Evolutionary conservation across 1,140 invertebrate genomes (phyloP), one percentile per base, ranked within the genome.

Genomic region (Aricia agestis): DNA sequence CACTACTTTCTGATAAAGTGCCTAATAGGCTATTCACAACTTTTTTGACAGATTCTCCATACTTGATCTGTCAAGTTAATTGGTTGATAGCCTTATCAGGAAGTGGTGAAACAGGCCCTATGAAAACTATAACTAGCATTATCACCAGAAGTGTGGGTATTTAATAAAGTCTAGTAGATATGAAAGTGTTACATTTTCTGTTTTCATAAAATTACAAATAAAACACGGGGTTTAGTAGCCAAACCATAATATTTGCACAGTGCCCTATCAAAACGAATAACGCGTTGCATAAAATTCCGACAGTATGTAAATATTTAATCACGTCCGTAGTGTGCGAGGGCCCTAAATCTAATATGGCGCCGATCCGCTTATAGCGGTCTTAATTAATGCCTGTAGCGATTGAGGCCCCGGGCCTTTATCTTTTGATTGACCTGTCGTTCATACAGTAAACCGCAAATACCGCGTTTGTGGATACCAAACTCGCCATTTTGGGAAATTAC

Each of bases 361-460:
- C 81, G 78, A 88, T 87, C 83, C 82, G 83, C 84, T 85, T 88
- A 85, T 80, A 81, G 74, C 78, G 76, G 67, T 80, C 78, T 86
- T 87, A 89, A 89, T 89, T 87, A 87, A 86, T 79, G 82, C 82
- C 81, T 74, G 76, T 70, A 82, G 82, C 82, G 80, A 76, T 81
- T 82, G 74, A 73, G 74, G 77, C 77, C 72, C 71, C 69, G 73
- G 78, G 82, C 79, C 83, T 85, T 84, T 87, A 86, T 86, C 87
- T 87, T 87, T 80, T 87, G 82, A 89, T 87, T 87, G 85, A 81
- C 80, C 82, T 81, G 82, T 79, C 76, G 74, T 80, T 78, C 74
- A 76, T 76, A 79, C 71, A 66, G 59, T 67, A 63, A 72, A 75
- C 68, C 70, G 73, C 72, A 72, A 71, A 58, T 66, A 71, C 45